Evolutionary conservation across 2,113 vertebrate species (phyloP).

Genomic region (Taurulus bubalis): DNA sequence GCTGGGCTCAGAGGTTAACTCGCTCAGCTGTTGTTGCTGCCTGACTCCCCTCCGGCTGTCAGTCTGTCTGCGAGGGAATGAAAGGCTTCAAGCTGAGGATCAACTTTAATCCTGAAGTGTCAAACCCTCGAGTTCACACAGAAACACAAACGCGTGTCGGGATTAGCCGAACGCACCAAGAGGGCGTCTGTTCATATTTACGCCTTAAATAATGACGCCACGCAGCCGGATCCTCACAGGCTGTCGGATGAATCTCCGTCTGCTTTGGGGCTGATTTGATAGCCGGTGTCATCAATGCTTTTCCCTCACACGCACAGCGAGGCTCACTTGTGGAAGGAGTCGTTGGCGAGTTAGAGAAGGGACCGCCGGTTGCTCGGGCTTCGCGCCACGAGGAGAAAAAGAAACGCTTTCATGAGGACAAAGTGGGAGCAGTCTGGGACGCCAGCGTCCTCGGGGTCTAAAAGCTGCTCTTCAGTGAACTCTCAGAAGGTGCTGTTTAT

Average conservation of each 20-base stretch:
- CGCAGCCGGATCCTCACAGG: slow-evolving; percentile 35
- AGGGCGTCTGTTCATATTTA: not conserved
- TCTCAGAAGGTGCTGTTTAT: too few species aligned
- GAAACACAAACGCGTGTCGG: not conserved
- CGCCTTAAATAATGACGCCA: too few species aligned
- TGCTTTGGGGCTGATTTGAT: slow-evolving; percentile 33
- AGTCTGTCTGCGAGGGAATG: slow-evolving; percentile 17
- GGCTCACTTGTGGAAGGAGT: slow-evolving; percentile 26
- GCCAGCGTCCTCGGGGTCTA: slow-evolving; percentile 21
- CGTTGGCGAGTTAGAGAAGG: not conserved
- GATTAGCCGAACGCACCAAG: slow-evolving; percentile 14
- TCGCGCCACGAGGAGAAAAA: slow-evolving; percentile 25
- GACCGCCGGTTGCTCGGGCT: not conserved
- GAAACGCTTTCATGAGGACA: slow-evolving; percentile 37
- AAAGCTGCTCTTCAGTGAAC: too few species aligned
- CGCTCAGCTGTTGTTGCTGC: not conserved
- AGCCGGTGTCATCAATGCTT: slow-evolving; percentile 46
- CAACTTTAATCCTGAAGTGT: slow-evolving; percentile 17
- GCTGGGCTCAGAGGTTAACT: slow-evolving; percentile 5
- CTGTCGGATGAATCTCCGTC: slow-evolving; percentile 32
- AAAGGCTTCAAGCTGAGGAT: slow-evolving; percentile 25
- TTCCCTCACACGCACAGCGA: slow-evolving; percentile 39
- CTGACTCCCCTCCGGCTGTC: not conserved
- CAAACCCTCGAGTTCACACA: not conserved
- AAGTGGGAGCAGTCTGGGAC: too few species aligned